Conservation (phyloP, 2,797 vertebrate genomes). For the Molossus molossus region DNA sequence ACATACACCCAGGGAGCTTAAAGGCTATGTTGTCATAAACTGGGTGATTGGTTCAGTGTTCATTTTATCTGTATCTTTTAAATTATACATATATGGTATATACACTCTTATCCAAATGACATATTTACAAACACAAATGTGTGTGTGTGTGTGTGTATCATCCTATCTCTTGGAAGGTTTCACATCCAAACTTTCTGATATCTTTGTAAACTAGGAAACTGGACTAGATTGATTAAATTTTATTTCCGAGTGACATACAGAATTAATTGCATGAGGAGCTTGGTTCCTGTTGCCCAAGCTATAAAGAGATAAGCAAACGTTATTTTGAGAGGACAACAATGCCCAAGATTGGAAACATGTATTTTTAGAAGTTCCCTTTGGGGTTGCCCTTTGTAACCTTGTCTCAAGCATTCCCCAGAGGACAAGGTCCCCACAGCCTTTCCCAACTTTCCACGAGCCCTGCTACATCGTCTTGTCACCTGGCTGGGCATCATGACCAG, state of each 20-base stretch:
- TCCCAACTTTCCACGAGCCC: not conserved
- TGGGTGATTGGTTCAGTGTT: not conserved
- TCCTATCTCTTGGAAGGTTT: conserved; percentile 3
- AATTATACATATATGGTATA: not conserved
- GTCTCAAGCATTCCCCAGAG: not conserved
- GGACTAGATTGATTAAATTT: conserved; percentile 29
- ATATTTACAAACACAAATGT: conserved; percentile 1
- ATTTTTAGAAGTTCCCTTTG: conserved; percentile 23
- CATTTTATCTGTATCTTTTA: conserved; percentile 21
- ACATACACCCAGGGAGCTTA: not conserved
- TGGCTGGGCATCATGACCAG: not conserved
- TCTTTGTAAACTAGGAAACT: conserved; percentile 19
- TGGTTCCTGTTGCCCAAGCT: conserved; percentile 51
- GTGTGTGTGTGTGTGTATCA: not conserved
- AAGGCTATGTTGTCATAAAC: not conserved
- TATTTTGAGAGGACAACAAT: conserved; percentile 63
- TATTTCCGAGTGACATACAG: not conserved
- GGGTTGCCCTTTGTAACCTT: not conserved
- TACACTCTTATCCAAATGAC: not conserved
- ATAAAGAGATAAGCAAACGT: conserved; percentile 65
- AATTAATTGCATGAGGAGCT: conserved; percentile 1
- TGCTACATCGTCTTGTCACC: not conserved
- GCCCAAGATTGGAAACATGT: not conserved
- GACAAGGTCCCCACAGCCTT: not conserved
- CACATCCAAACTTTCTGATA: not conserved